Evolutionary conservation across 2,797 vertebrate species (phyloP), one percentile per base, ranked within the genome.

Genomic region (Tenualosa thibaudeaui): DNA sequence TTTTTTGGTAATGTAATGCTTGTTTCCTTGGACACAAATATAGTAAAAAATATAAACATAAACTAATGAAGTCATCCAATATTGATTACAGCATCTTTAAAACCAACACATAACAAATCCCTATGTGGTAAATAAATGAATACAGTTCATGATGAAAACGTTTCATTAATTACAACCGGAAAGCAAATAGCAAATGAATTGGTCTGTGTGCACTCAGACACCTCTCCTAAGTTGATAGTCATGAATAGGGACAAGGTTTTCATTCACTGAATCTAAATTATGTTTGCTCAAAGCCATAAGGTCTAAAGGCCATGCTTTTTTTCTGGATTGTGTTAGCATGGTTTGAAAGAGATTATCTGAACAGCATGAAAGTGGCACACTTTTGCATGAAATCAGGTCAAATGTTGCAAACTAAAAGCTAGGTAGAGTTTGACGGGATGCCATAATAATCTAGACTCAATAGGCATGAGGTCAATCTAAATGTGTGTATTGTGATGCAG

Each of bases 151-250:
- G 62, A 68, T 17, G 31, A 5, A 46, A 78, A 78, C 19, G 40
- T 78, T 19, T 78, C 37, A n/a, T 40, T 78, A 78, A 78, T 78
- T 78, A 78, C 40, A 78, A 75, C 62, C 12, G 60, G 24, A 65
- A 65, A 65, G 24, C 31, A 13, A 71, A 71, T 37, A 15, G 37
- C 37, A 75, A 3, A 7, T 31, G 43, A 75, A 19, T 10, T 43
- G 37, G 15, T 43, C 40, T 75, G 71, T 78, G 43, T 12, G 19
- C 37, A 78, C 17, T 43, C 37, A 78, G 71, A 15, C 15, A 78
- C 71, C 40, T 78, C 19, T 78, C 46, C 46, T 1, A 78, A 78
- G 46, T 46, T 78, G 71, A 43, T 46, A 17, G 5, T 56, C 54
- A 56, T 56, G 54, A 17, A 17, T 12, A 31, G 40, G 71, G 40